Base-by-base conservation (phyloP, 1,140 invertebrate species). In the Halyomorpha halys region DNA sequence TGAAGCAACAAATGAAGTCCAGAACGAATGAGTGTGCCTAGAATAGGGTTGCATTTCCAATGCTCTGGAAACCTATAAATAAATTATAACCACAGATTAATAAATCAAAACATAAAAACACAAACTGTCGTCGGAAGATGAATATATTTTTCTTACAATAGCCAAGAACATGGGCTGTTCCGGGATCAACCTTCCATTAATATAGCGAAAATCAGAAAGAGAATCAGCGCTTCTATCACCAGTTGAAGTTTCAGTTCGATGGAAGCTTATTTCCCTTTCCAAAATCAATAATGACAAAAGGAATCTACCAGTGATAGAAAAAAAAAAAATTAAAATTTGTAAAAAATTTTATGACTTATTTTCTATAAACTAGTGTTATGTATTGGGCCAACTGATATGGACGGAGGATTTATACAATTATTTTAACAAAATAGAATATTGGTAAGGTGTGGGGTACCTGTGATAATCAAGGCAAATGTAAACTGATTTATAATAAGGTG, bases 131-230 rank as follows among this genome's bases (percentile, higher is more conserved):
- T 60, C 16, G 1, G 14, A 60, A n/a, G 15, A 44, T 18, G 8
- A 39, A 21, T 44, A 44, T 6, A 44, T 27, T 30, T 34, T 2
- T 14, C 62, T 74, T 61, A 94, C 81, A 49, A 89, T 87, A 23
- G 87, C 83, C 19, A 93, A 74, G 72, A 96, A 94, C 82, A 95
- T 89, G 19, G 88, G 83, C 74, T 95, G 91, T 70, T 90, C 84
- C 44, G 86, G 83, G 67, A 90, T 85, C 27, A 83, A 72, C 45
- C 83, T 78, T 30, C 83, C 85, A 65, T 80, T 77, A 56, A 83
- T 72, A 69, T 86, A 87, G 68, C 84, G 83, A 2, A 83, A 75
- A 69, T 79, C 75, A 66, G 73, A 76, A 44, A 74, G 72, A 18
- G 64, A 70, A 69, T 69, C 67, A 49, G 51, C 59, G 6, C 19